These are phyloP conservation scores for Doris montereyensis DNA, from an alignment of 2,888 invertebrate species.

Conservation along the genomic window DNA sequence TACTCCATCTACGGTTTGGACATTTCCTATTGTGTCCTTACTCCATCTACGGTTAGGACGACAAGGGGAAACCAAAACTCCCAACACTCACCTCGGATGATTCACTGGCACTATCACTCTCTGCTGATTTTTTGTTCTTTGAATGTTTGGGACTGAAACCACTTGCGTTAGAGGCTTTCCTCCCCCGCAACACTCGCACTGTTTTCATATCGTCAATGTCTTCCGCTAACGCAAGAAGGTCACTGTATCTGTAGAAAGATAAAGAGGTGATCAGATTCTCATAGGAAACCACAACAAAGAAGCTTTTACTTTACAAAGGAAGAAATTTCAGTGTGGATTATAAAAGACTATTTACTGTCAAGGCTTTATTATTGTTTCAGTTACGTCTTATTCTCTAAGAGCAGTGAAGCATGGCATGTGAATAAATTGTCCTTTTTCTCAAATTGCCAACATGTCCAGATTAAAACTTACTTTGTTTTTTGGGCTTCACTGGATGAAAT, in stretches of 20 bases:
- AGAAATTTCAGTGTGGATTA: no score
- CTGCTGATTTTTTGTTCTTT: slow-evolving; percentile 53
- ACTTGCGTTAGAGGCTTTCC: slow-evolving; percentile 57
- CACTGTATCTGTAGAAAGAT: slow-evolving; percentile 77
- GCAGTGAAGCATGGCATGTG: not conserved
- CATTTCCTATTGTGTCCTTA: no score
- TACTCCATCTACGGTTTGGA: no score
- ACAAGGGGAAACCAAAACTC: not conserved
- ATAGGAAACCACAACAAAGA: no score
- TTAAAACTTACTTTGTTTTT: slow-evolving; percentile 82
- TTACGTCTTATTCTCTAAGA: no score
- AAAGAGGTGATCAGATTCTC: no score
- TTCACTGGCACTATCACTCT: slow-evolving; percentile 50
- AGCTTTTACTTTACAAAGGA: no score
- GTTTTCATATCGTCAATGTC: slow-evolving; percentile 80
- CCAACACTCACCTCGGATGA: slow-evolving; percentile 60
- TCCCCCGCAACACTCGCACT: slow-evolving; percentile 59
- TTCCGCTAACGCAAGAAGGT: slow-evolving; percentile 90
- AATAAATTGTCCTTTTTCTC: not conserved
- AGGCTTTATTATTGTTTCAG: no score
- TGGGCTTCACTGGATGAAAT: slow-evolving; percentile 89
- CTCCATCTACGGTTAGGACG: not conserved
- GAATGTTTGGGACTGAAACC: slow-evolving; percentile 46
- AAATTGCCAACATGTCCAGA: not conserved
- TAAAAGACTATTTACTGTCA: no score